phyloP scores from a whole-genome alignment of 2,113 vertebrate genomes.

The Chaetops frenatus region DNA sequence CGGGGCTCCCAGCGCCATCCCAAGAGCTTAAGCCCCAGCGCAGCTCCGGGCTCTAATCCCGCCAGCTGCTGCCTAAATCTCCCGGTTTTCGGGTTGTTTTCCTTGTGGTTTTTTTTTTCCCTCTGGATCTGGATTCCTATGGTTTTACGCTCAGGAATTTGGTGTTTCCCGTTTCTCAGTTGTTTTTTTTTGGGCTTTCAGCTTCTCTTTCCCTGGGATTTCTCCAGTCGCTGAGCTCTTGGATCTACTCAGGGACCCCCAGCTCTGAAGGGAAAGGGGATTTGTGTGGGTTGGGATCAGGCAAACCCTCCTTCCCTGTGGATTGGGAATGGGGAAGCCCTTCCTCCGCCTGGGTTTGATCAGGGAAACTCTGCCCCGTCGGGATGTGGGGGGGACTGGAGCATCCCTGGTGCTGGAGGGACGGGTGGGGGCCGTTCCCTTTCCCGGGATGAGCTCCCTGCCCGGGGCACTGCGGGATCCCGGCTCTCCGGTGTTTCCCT shows the following conservation, averaged over 20 bases:
- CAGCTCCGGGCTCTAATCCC: neutral
- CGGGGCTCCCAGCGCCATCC: neutral
- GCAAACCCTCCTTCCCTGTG: neutral
- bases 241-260: neutral
- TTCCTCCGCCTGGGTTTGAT: neutral
- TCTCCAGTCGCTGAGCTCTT: neutral
- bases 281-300: neutral
- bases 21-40: neutral
- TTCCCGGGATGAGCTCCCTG: neutral
- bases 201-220: neutral
- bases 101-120: neutral
- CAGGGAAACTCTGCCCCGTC: neutral
- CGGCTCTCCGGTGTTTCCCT: neutral
- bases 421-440: fast-evolving
- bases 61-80: slow-evolving; percentile 23
- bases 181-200: neutral
- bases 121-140: neutral
- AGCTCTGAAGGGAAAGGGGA: neutral
- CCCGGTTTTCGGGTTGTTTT: neutral
- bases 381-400: neutral
- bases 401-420: neutral
- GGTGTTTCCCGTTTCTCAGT: neutral
- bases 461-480: neutral
- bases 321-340: fast-evolving
- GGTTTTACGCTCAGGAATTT: neutral